phyloP scores from a whole-genome alignment of 2,888 invertebrate species.

The Polymixis lichenea region DNA sequence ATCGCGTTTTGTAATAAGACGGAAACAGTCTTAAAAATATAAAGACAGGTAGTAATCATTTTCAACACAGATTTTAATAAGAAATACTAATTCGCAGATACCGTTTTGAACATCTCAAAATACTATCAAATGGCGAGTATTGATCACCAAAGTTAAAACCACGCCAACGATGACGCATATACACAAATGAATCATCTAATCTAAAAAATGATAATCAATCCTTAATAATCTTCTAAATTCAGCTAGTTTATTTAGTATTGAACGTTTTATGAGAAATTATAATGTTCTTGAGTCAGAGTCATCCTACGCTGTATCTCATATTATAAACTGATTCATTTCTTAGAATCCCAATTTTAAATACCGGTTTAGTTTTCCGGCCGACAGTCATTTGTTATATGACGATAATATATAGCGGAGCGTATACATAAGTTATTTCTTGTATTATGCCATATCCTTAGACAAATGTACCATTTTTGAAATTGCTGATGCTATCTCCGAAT shows the following conservation, averaged over 20 bases:
- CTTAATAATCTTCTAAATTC: slow-evolving; percentile 4
- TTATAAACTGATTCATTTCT: slow-evolving; percentile 43
- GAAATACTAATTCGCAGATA: neutral
- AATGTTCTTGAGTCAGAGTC: slow-evolving; percentile 41
- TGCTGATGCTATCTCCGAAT: slow-evolving; percentile 11
- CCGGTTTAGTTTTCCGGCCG: slow-evolving; percentile 19
- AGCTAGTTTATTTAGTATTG: slow-evolving; percentile 23
- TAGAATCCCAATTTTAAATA: slow-evolving; percentile 9
- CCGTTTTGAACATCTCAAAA: neutral
- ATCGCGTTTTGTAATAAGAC: too few relatives aligned
- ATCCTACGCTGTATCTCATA: slow-evolving; percentile 38
- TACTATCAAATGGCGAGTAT: neutral
- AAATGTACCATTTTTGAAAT: slow-evolving; percentile 31
- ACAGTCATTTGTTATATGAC: slow-evolving; percentile 28
- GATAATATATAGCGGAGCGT: neutral
- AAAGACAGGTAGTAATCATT: neutral
- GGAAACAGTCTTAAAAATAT: too few relatives aligned
- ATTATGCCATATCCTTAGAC: slow-evolving; percentile 4
- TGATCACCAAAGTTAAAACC: neutral
- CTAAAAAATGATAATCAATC: slow-evolving; percentile 4
- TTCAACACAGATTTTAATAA: neutral
- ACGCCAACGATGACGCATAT: neutral
- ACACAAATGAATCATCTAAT: slow-evolving; percentile 22
- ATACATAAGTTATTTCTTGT: neutral
- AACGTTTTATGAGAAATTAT: slow-evolving; percentile 31